A percentile compares a stretch with the other conserved stretches of the same genome.
Conservation (phyloP, 2,797 vertebrate species). For the Sparidentex hasta region DNA sequence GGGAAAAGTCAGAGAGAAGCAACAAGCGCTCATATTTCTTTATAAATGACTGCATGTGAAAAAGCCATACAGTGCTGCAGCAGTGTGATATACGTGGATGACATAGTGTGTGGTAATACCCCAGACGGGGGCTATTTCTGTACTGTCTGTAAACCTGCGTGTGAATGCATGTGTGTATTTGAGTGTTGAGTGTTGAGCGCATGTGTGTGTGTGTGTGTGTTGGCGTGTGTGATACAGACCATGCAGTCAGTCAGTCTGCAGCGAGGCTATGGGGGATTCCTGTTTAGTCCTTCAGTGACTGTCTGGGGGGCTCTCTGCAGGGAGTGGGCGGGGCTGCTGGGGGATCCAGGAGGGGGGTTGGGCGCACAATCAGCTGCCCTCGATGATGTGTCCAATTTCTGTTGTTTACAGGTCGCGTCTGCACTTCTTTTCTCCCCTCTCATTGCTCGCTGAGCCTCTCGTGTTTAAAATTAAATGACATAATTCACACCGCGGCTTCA, state of each 20-base stretch:
- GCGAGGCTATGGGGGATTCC: constrained; percentile 73
- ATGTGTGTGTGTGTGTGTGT: constrained; percentile 35
- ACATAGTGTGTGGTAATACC: constrained; percentile 54
- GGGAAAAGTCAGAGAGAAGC: neutral
- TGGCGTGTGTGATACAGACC: constrained; percentile 46
- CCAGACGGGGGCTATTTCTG: constrained; percentile 62
- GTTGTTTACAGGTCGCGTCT: constrained; percentile 48
- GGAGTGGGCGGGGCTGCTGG: constrained; percentile 36
- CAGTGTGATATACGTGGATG: constrained; percentile 37
- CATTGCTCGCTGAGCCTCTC: constrained; percentile 11
- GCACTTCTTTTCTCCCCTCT: constrained; percentile 17
- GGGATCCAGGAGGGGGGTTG: neutral
- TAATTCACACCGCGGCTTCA: constrained; percentile 15
- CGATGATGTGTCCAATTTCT: constrained; percentile 59
- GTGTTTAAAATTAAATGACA: constrained; percentile 19
- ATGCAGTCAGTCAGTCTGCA: constrained; percentile 76
- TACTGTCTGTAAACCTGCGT: constrained; percentile 46
- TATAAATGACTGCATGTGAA: constrained; percentile 24
- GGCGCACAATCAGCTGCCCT: constrained; percentile 40
- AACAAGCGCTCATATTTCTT: neutral
- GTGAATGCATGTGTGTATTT: constrained; percentile 30
- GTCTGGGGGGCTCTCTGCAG: constrained; percentile 60
- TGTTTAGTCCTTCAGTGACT: constrained; percentile 63
- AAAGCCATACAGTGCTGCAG: neutral
- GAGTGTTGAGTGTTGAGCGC: constrained; percentile 15